phyloP scores from a whole-genome alignment of 2,113 vertebrate species.

The Oreochromis spilurus region DNA sequence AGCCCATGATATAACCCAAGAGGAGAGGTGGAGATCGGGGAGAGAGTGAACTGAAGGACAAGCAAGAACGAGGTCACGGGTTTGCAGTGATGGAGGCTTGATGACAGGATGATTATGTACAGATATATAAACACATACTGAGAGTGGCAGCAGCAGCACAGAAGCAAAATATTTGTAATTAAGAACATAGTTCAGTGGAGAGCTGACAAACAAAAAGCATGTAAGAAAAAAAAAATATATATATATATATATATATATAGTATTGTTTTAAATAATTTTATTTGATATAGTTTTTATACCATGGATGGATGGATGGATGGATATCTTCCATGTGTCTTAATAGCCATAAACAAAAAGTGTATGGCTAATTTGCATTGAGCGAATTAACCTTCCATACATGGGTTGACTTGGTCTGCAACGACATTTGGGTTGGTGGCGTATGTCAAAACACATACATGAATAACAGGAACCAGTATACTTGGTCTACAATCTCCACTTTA shows the following conservation, averaged over 20 bases:
- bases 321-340: neutral
- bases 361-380: neutral
- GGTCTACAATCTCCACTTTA: neutral
- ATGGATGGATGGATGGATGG: neutral
- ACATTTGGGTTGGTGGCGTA: neutral
- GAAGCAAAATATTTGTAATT: neutral
- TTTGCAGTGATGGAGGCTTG: neutral
- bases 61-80: neutral
- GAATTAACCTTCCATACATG: neutral
- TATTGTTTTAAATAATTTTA: neutral
- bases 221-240: neutral
- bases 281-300: neutral
- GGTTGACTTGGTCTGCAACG: neutral
- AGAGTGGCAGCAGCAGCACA: neutral
- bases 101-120: neutral
- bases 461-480: neutral
- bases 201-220: neutral
- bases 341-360: neutral
- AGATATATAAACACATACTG: neutral
- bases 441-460: neutral
- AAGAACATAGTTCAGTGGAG: neutral
- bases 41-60: neutral
- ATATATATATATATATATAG: rapidly evolving
- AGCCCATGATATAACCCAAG: constrained; percentile 10
- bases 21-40: neutral